These are phyloP conservation scores for Catharus fuscescens DNA, from an alignment of 2,113 vertebrate genomes.

Conservation along the genomic window DNA sequence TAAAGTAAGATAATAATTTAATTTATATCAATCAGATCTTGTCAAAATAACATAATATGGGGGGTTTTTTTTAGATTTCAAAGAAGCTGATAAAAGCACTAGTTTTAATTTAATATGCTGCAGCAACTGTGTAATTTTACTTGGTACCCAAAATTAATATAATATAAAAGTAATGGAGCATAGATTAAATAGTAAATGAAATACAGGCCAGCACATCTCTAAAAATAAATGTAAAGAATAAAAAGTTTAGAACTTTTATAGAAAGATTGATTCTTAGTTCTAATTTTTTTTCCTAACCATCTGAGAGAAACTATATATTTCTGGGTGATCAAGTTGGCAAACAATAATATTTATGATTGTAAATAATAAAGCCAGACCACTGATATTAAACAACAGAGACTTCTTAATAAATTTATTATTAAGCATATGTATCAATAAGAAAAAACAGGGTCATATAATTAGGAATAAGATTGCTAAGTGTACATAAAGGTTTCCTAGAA, in stretches of 20 bases:
- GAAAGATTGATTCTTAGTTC: neutral
- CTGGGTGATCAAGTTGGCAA: neutral
- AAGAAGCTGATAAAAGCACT: neutral
- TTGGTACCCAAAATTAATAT: neutral
- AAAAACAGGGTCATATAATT: neutral
- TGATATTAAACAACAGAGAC: neutral
- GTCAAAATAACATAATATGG: constrained; percentile 38
- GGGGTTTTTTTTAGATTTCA: neutral
- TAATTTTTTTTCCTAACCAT: neutral
- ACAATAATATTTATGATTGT: neutral
- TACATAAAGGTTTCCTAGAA: neutral
- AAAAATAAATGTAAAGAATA: neutral
- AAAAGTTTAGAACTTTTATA: neutral
- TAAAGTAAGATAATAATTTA: constrained; percentile 52
- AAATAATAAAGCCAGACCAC: neutral
- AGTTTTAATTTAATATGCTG: constrained; percentile 18
- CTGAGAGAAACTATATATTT: neutral
- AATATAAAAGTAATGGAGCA: neutral
- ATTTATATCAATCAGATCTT: constrained; percentile 34
- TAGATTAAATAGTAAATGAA: neutral
- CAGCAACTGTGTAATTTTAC: neutral
- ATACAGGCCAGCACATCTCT: neutral
- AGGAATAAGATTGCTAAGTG: neutral
- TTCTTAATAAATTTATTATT: neutral
- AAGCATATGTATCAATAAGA: neutral